Evolutionary conservation across 2,797 vertebrate species (phyloP).

Genomic region (Enteromius thamalakanensis): DNA sequence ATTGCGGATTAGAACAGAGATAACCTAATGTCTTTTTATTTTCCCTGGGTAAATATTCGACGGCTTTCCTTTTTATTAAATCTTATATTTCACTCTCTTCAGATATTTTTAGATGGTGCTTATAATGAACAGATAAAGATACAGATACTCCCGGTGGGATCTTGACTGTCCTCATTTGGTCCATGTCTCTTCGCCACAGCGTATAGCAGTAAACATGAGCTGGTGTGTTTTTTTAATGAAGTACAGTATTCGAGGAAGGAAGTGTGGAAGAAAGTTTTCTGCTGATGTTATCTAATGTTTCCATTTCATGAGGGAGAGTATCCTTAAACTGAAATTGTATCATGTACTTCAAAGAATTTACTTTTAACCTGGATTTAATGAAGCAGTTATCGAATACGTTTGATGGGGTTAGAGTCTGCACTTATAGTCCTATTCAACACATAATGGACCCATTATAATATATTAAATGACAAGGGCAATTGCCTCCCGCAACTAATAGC

Average conservation of each 20-base stretch:
- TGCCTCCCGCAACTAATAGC: not conserved
- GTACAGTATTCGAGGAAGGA: slow-evolving; percentile 21
- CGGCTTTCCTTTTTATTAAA: not conserved
- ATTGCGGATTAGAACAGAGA: not conserved
- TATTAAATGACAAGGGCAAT: not conserved
- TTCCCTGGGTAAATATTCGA: slow-evolving; percentile 1
- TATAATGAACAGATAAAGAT: slow-evolving; percentile 25
- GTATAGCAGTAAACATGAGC: slow-evolving; percentile 20
- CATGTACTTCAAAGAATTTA: slow-evolving; percentile 4
- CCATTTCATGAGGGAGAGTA: slow-evolving; percentile 8
- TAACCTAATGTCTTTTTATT: slow-evolving; percentile 15
- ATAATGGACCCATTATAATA: not conserved
- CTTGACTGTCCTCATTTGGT: slow-evolving; percentile 40
- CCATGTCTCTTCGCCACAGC: not conserved
- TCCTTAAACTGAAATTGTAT: not conserved
- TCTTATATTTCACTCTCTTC: not conserved
- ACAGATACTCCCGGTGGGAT: not conserved
- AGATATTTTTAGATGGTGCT: not conserved
- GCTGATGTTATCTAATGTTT: slow-evolving; percentile 41
- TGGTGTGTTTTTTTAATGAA: slow-evolving; percentile 45
- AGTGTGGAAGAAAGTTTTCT: slow-evolving; percentile 33
- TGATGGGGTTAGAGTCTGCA: not conserved
- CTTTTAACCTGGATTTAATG: slow-evolving; percentile 4
- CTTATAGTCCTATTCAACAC: not conserved
- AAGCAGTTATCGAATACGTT: not conserved